Conservation (phyloP, 2,888 invertebrate genomes). For the Lamproptera curius region DNA sequence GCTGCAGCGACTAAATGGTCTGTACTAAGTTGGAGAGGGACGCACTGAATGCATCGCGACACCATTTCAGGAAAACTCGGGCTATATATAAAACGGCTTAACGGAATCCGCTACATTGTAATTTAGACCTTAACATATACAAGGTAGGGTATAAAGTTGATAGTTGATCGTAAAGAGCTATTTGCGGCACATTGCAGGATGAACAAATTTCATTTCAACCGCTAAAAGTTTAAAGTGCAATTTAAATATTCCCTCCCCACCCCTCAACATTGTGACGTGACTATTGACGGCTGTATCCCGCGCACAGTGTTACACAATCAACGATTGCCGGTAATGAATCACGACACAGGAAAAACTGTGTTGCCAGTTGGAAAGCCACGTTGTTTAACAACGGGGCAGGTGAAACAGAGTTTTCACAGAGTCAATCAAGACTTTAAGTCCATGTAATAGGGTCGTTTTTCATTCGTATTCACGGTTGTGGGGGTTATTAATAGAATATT, state of each 20-base stretch:
- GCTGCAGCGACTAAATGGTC: conserved; percentile 22
- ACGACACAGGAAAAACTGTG: conserved; percentile 22
- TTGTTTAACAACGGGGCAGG: conserved; percentile 48
- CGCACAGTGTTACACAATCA: conserved; percentile 5
- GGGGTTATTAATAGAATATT: conserved; percentile 54
- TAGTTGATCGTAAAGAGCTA: conserved; percentile 38
- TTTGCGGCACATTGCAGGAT: conserved; percentile 53
- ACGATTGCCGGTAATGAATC: neutral
- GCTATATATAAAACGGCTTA: conserved; percentile 32
- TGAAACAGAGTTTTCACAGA: conserved; percentile 35
- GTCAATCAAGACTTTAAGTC: conserved; percentile 28
- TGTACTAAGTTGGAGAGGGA: conserved; percentile 35
- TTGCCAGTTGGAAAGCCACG: conserved; percentile 37
- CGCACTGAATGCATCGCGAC: conserved; percentile 48
- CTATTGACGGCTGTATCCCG: conserved; percentile 27
- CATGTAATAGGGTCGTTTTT: conserved; percentile 29
- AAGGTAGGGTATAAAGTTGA: conserved; percentile 22
- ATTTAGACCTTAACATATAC: conserved; percentile 25
- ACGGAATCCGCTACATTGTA: conserved; percentile 2
- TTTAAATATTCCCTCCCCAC: conserved; percentile 50
- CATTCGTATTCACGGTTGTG: conserved; percentile 17
- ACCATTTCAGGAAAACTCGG: conserved; percentile 62
- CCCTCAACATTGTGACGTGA: conserved; percentile 24
- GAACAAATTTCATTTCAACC: conserved; percentile 69
- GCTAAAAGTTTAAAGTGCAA: conserved; percentile 64